phyloP scores from a whole-genome alignment of 2,797 vertebrate genomes.

The Petrocephalus sullivani region DNA sequence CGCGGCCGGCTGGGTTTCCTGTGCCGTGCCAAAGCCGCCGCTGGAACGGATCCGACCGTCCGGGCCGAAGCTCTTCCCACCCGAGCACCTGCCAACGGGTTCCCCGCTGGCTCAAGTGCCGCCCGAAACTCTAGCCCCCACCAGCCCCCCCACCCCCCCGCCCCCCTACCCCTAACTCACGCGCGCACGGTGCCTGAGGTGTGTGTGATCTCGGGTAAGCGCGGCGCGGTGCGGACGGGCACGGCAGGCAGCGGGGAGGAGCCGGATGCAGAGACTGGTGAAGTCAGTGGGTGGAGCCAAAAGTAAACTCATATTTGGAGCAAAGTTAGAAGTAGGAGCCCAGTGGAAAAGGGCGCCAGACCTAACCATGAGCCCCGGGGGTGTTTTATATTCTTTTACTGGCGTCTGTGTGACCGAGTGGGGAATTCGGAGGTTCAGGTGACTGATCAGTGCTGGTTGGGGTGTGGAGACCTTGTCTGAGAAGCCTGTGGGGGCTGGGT shows the following conservation, averaged over 20 bases:
- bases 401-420: neutral
- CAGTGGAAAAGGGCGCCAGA: neutral
- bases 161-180: conserved; percentile 26
- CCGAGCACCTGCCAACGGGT: conserved; percentile 57
- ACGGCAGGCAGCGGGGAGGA: neutral
- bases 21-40: conserved; percentile 63
- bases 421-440: neutral
- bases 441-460: neutral
- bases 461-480: neutral
- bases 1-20: conserved; percentile 54
- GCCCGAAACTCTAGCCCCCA: conserved; percentile 56
- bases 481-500: neutral
- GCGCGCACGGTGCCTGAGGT: neutral
- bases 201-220: neutral
- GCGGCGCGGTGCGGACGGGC: neutral
- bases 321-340: neutral
- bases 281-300: neutral
- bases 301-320: neutral
- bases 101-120: conserved; percentile 52
- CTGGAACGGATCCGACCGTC: conserved; percentile 67
- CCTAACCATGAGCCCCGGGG: neutral
- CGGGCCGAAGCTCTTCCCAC: conserved; percentile 50
- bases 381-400: neutral
- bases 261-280: neutral
- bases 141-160: neutral